These are phyloP conservation scores for Poeciliopsis paucimaculata DNA, from an alignment of 2,797 vertebrate genomes.

Conservation along the genomic window DNA sequence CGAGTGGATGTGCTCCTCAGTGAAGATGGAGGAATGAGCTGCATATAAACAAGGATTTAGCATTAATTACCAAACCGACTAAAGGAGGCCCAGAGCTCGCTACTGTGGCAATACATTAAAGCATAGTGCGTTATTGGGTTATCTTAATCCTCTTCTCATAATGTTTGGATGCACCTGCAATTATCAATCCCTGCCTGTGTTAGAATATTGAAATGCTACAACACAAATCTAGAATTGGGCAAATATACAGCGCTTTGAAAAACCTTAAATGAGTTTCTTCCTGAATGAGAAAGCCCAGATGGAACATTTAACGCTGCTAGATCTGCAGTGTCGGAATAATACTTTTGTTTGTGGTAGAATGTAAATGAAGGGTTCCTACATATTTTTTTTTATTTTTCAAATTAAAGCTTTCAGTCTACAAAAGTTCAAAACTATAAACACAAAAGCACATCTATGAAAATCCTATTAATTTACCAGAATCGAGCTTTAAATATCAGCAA, in stretches of 20 bases:
- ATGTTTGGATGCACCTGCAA: background rate
- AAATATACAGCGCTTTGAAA: background rate
- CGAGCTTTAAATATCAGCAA: background rate
- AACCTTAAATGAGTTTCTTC: background rate
- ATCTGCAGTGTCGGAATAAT: background rate
- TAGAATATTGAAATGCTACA: background rate
- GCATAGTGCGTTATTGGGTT: too few species aligned
- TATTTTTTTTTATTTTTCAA: background rate
- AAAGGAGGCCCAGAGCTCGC: slow-evolving; percentile 13
- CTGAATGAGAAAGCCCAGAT: background rate
- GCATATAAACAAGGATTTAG: slow-evolving; percentile 53
- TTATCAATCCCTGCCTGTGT: background rate
- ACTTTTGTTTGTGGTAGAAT: background rate
- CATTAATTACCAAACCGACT: slow-evolving; percentile 45
- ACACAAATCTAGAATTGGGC: background rate
- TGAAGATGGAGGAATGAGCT: slow-evolving; percentile 45
- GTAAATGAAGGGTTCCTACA: background rate
- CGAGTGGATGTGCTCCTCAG: slow-evolving; percentile 30
- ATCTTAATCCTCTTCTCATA: background rate
- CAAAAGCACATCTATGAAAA: background rate
- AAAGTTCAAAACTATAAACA: background rate
- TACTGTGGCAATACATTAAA: slow-evolving; percentile 11
- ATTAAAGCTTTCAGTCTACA: background rate
- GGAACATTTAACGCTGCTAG: background rate
- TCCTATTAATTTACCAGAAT: background rate